These are phyloP conservation scores for Mesembrinibis cayennensis DNA, from an alignment of 2,113 vertebrate genomes.

Conservation along the genomic window DNA sequence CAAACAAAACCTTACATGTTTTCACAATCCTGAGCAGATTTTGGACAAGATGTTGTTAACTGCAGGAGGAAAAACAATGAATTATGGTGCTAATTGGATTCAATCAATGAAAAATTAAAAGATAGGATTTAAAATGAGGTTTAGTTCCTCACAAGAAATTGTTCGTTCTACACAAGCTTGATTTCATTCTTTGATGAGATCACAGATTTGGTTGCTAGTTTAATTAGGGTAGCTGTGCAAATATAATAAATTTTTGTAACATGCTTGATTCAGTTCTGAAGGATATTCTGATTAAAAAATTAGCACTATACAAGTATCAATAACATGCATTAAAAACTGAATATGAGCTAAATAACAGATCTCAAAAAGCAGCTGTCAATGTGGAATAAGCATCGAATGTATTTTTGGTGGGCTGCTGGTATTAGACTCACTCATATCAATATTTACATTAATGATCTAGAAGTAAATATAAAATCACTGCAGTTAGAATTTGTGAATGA, in stretches of 20 bases:
- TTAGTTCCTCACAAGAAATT: not conserved
- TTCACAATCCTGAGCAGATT: not conserved
- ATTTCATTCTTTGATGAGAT: not conserved
- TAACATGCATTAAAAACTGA: not conserved
- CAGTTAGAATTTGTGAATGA: not conserved
- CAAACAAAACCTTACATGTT: not conserved
- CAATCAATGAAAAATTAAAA: not conserved
- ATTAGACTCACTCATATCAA: not conserved
- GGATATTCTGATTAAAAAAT: not conserved
- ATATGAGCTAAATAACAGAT: not conserved
- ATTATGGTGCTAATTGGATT: not conserved
- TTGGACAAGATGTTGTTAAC: not conserved
- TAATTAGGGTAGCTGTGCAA: not conserved
- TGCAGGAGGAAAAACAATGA: not conserved
- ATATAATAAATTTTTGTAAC: not conserved
- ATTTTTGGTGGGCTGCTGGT: conserved; percentile 27
- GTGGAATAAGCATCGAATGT: not conserved
- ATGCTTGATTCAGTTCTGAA: not conserved
- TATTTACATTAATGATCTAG: conserved; percentile 15
- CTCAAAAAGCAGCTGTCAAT: conserved; percentile 26
- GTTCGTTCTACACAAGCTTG: not conserved
- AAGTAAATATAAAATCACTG: conserved; percentile 22
- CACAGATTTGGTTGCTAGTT: not conserved
- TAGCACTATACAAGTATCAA: not conserved
- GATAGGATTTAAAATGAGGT: not conserved